These are phyloP conservation scores for Pseudochirops cupreus DNA, from an alignment of 2,797 vertebrate genomes.

Conservation along the genomic window DNA sequence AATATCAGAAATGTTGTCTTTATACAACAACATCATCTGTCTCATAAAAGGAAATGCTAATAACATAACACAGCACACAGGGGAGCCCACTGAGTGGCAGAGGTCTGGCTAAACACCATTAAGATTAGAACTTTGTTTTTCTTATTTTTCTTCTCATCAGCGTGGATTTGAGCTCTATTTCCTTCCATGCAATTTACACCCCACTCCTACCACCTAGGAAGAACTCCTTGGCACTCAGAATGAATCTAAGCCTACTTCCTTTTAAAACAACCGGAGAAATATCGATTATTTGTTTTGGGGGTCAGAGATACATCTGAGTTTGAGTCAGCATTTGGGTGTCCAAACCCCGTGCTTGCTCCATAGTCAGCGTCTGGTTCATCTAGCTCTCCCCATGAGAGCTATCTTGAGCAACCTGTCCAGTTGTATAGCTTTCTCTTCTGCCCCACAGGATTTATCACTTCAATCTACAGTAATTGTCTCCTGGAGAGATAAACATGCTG, in stretches of 20 bases:
- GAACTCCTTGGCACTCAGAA: not conserved
- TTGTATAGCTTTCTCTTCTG: not conserved
- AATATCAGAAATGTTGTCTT: not conserved
- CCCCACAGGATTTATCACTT: not conserved
- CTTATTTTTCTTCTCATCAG: constrained; percentile 46
- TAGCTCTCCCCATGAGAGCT: not conserved
- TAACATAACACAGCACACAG: not conserved
- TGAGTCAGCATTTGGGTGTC: not conserved
- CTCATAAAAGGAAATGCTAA: not conserved
- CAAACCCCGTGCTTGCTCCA: not conserved
- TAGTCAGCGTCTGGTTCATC: not conserved
- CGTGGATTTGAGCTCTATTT: constrained; percentile 36
- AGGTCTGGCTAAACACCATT: constrained; percentile 1
- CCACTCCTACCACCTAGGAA: not conserved
- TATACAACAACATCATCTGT: not conserved
- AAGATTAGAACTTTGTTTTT: constrained; percentile 4
- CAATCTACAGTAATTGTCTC: not conserved
- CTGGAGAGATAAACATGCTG: not conserved
- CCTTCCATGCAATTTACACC: not conserved
- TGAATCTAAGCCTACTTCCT: not conserved
- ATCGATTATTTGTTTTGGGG: not conserved
- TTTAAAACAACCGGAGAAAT: not conserved
- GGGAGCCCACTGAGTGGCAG: not conserved
- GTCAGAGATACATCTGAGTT: not conserved
- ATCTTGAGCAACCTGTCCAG: not conserved